Base-by-base conservation (phyloP, 1,140 invertebrate species). In the Drosophila ironensis region DNA sequence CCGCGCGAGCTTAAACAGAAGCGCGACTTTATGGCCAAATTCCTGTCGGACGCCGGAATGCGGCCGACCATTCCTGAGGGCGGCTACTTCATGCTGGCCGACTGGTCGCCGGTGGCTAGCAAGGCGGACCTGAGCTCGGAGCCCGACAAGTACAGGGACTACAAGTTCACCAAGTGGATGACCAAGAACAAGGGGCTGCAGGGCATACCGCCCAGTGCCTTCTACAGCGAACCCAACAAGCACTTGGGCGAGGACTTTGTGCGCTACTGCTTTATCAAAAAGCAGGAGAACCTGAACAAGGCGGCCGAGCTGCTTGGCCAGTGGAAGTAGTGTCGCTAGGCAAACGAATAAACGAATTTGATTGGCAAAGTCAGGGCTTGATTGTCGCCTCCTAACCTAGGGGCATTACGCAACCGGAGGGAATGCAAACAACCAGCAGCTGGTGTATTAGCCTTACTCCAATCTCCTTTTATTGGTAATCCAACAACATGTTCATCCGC, bases 51-150 rank as follows among this genome's bases (percentile, higher is more conserved):
- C 3, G 93, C 94, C 47, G 98, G 97, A 0, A 96, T 99, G 93
- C 93, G 93, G 11, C 97, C 98, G 0, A 97, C 96, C 1, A 92
- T 99, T 38, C 98, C 98, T 0, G 96, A 99, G 64, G 98, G 97
- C 9, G 98, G 98, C 0, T 99, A 99, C 90, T 99, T 99, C 89
- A 96, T 99, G 92, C 88, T 99, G 7, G 97, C 97, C 2, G 96
- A 99, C 90, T 98, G 97, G 94, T 94, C 93, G n/a, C 91, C 92
- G 4, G 91, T 98, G 66, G 93, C 91, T 24, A 90, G 91, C 19
- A 93, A 94, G 78, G 91, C 94, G 0, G 92, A 94, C 80, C 87
- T 97, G 3, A 91, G 91, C 1, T 89, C 92, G 7, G 95, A 97
- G 90, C 91, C 72, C 0, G 95, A 97, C 76, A 89, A 91, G 71